These are phyloP conservation scores for Lophotis ruficrista DNA, from an alignment of 2,113 vertebrate genomes.

Conservation along the genomic window DNA sequence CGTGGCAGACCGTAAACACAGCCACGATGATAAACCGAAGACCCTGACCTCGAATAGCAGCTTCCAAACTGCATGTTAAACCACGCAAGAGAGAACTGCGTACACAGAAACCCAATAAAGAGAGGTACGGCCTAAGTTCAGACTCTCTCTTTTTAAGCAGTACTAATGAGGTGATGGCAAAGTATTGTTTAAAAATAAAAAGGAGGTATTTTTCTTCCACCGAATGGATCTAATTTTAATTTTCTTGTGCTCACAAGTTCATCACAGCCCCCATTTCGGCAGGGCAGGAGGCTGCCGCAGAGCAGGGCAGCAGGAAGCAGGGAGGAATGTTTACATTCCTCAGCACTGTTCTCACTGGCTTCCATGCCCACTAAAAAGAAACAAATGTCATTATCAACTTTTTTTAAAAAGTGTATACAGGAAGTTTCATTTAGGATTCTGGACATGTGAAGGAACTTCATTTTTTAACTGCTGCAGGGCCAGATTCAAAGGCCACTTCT, in stretches of 20 bases:
- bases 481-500: neutral
- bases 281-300: neutral
- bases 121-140: neutral
- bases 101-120: neutral
- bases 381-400: neutral
- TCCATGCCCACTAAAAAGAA: neutral
- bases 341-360: neutral
- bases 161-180: neutral
- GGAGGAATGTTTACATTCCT: neutral
- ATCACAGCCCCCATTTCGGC: neutral
- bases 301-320: neutral
- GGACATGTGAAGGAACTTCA: neutral
- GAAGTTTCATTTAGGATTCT: neutral
- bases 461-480: neutral
- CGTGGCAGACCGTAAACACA: neutral
- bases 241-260: neutral
- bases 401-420: rapidly evolving
- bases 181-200: neutral
- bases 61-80: neutral
- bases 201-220: neutral
- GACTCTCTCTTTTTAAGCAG: neutral
- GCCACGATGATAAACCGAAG: neutral
- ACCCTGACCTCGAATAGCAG: neutral
- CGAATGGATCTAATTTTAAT: neutral
- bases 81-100: neutral